A percentile compares a stretch with the other conserved stretches of the same genome.
Evolutionary conservation across 2,113 vertebrate species (phyloP).

Genomic region (Pelecanus crispus): DNA sequence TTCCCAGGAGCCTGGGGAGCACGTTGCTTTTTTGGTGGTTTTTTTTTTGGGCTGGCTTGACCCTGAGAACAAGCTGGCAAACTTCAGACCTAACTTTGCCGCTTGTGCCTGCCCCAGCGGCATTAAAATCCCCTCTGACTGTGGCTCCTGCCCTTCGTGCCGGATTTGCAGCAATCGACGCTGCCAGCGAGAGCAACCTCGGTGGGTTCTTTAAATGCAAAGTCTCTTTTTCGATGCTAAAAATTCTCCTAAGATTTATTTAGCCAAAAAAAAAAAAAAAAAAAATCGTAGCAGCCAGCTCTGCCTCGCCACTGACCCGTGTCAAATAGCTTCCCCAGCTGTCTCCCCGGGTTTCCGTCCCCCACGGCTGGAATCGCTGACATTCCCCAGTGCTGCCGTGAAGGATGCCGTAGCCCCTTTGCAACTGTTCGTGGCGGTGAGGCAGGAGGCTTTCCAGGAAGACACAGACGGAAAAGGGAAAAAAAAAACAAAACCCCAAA

Average conservation of each 20-base stretch:
- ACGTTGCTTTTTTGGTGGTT: background rate
- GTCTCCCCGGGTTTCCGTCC: background rate
- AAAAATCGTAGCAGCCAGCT: background rate
- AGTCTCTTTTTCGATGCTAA: background rate
- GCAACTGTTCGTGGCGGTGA: accelerated
- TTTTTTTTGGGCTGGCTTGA: background rate
- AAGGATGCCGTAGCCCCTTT: background rate
- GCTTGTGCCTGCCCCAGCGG: background rate
- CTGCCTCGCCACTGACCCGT: background rate
- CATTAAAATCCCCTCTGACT: background rate
- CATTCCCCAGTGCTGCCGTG: background rate
- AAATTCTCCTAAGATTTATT: background rate
- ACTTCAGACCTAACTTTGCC: background rate
- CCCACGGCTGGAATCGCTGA: slow-evolving; percentile 5
- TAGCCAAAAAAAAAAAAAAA: background rate
- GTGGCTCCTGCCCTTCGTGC: background rate
- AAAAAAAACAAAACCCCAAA: too few species aligned
- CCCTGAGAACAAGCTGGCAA: background rate
- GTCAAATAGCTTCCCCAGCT: slow-evolving; percentile 12
- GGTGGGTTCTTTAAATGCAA: background rate
- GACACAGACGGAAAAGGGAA: background rate
- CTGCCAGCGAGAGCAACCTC: background rate
- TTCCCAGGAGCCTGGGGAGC: accelerated
- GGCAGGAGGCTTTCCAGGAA: background rate
- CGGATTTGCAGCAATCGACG: accelerated